Percentiles rank a stretch among this genome's conserved stretches.
phyloP scores from a whole-genome alignment of 2,113 vertebrate species.

The Pipa parva region DNA sequence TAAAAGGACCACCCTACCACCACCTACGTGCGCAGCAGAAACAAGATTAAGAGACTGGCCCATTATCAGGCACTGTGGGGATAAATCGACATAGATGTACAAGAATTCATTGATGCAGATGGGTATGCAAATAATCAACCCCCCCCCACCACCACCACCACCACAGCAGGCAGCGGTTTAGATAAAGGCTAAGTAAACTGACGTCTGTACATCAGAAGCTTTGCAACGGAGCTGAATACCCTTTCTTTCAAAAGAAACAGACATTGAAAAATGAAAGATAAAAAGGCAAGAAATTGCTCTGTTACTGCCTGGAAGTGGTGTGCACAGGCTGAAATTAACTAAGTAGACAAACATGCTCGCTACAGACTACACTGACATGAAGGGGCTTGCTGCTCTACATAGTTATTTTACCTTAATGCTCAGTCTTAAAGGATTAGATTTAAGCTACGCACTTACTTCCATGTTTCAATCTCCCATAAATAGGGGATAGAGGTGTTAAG shows the following conservation, averaged over 20 bases:
- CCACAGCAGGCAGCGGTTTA: background rate
- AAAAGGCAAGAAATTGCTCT: slow-evolving; percentile 18
- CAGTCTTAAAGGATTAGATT: slow-evolving; percentile 52
- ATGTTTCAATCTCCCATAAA: slow-evolving; percentile 13
- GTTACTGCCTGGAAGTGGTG: background rate
- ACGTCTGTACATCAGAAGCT: background rate
- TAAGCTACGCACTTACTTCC: slow-evolving; percentile 41
- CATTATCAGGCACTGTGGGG: too few species aligned
- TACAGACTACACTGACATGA: slow-evolving; percentile 67
- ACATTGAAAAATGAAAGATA: slow-evolving; percentile 29
- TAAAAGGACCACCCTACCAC: too few species aligned
- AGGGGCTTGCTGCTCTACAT: slow-evolving; percentile 54
- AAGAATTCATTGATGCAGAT: too few species aligned
- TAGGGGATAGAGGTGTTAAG: background rate
- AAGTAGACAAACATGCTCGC: slow-evolving; percentile 63
- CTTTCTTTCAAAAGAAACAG: slow-evolving; percentile 17
- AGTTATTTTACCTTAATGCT: slow-evolving; percentile 48
- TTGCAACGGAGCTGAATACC: background rate
- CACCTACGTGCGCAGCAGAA: too few species aligned
- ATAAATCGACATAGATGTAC: too few species aligned
- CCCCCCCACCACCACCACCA: too few species aligned
- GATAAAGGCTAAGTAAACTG: slow-evolving; percentile 11
- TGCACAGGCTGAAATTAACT: slow-evolving; percentile 48
- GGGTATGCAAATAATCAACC: too few species aligned
- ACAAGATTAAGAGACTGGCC: too few species aligned